Evolutionary conservation across 2,797 vertebrate genomes (phyloP).

Genomic region (Channallabes apus): DNA sequence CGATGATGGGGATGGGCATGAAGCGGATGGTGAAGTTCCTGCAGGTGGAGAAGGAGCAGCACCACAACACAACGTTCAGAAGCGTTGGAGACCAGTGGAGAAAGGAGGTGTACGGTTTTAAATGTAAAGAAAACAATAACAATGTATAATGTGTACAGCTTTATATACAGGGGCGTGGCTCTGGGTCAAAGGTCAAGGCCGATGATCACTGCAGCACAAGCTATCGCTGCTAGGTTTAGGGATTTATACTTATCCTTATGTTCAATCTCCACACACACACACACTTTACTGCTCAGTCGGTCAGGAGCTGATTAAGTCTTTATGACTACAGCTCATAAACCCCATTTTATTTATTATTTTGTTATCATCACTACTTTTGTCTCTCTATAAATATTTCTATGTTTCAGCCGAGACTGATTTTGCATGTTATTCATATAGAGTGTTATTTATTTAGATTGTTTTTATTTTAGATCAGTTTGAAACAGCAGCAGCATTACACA

Average conservation of each 20-base stretch:
- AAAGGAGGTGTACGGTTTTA: background rate
- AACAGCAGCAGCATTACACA: no score
- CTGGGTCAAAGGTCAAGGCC: background rate
- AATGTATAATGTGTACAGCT: no score
- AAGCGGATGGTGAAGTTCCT: constrained; percentile 96
- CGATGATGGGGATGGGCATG: constrained; percentile 97
- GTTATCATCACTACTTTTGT: background rate
- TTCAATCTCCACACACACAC: background rate
- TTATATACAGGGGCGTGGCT: background rate
- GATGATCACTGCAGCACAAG: background rate
- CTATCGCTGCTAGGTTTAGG: background rate
- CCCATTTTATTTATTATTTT: background rate
- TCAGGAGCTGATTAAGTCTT: background rate
- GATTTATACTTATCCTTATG: background rate
- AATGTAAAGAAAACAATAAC: no score
- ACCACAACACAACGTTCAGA: background rate
- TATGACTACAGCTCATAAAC: background rate
- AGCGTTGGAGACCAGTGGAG: background rate
- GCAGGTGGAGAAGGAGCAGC: constrained; percentile 24
- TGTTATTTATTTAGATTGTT: background rate
- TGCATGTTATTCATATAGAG: background rate
- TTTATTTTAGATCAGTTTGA: background rate
- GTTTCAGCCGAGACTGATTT: background rate
- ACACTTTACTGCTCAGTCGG: background rate
- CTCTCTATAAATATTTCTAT: background rate